Evolutionary conservation across 2,797 vertebrate species (phyloP), one percentile per base, ranked within the genome.

Genomic region (Eurystomus glaucurus): DNA sequence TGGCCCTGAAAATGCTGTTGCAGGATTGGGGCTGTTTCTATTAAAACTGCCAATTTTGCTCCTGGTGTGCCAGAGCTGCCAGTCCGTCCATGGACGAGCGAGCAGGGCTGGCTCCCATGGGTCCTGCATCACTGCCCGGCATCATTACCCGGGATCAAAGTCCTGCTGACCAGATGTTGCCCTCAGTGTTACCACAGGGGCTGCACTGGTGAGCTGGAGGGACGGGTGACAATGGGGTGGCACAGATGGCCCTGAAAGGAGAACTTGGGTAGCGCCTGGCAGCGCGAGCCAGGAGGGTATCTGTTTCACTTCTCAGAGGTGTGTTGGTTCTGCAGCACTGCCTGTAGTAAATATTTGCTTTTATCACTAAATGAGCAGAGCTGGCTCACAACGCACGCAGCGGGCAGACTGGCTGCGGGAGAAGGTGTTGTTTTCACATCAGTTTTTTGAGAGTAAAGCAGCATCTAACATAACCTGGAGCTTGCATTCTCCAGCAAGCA

Each of bases 211-310:
- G 75, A 76, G 68, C 70, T 5, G 1, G 65, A 51, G 68, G 43
- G 41, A 22, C 2, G 3, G 68, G 31, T 85, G 85, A 84, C 90
- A 86, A 51, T 48, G 77, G 37, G 14, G 17, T 58, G 65, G 45
- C 84, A 91, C 91, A 95, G 92, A 48, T 92, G 95, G 80, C 76
- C 55, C 78, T 87, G 95, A 41, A 77, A 95, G 79, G 85, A 85
- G 89, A 69, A 54, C 80, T 45, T 26, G 43, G 70, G 93, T 31
- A 21, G 3, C 11, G 35, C 39, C 48, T 19, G 11, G 41, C 9
- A 2, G 29, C 3, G 35, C 0, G 16, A 66, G 68, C 83, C 75
- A 35, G 60, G 61, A 84, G 52, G 37, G 79, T 82, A 55, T 91
- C 78, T 5, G 21, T 88, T 86, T 89, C 88, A 13, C 71, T 86